Evolutionary conservation across 2,113 vertebrate genomes (phyloP).

Genomic region (Indicator maculatus): DNA sequence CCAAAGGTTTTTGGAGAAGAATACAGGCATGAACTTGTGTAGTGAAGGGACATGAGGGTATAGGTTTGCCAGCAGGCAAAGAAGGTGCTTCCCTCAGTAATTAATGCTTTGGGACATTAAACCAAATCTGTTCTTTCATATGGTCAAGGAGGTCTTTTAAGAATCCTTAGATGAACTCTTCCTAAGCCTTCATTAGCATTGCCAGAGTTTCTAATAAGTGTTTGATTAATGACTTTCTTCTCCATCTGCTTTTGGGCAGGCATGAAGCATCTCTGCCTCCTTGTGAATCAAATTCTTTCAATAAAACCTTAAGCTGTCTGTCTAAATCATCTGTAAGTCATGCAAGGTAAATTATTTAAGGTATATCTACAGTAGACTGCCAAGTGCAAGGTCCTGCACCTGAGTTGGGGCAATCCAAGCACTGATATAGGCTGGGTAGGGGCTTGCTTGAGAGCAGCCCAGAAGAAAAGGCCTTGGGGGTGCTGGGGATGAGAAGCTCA

Average conservation of each 20-base stretch:
- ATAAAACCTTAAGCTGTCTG: constrained; percentile 21
- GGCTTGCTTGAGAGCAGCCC: too few relatives aligned
- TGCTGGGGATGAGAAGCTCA: too few relatives aligned
- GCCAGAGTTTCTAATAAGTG: not conserved
- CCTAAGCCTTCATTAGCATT: not conserved
- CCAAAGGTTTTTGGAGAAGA: not conserved
- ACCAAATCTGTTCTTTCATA: not conserved
- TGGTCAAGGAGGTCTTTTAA: not conserved
- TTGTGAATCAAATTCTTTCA: not conserved
- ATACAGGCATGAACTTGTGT: not conserved
- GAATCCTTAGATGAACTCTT: not conserved
- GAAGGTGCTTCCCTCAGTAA: not conserved
- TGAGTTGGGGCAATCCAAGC: too few relatives aligned
- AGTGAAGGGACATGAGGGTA: not conserved
- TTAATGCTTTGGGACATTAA: not conserved
- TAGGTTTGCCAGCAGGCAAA: not conserved
- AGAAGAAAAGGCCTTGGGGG: too few relatives aligned
- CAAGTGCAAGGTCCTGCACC: not conserved
- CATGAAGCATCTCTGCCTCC: not conserved
- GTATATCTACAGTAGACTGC: not conserved
- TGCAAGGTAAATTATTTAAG: constrained; percentile 31
- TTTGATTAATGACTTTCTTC: not conserved
- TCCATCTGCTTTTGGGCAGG: constrained; percentile 43
- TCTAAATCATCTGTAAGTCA: constrained; percentile 7
- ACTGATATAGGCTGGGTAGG: too few relatives aligned